Percentiles rank a stretch among this genome's conserved stretches.
These are phyloP conservation scores for Tinamus major DNA, from an alignment of 2,797 vertebrate species.

Conservation along the genomic window DNA sequence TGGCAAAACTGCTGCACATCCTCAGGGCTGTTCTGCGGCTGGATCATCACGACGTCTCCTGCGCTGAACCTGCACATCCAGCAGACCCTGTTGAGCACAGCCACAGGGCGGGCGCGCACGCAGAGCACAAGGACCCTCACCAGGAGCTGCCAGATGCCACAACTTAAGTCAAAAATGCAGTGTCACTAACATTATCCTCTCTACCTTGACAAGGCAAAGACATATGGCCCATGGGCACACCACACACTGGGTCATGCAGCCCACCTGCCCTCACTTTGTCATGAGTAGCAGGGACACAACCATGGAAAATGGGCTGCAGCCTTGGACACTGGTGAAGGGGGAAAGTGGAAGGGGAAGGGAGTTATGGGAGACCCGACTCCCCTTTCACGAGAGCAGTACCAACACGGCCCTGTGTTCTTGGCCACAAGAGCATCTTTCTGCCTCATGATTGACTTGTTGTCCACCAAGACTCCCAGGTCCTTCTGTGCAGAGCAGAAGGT, in stretches of 20 bases:
- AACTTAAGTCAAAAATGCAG: not conserved
- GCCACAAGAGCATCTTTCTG: no score
- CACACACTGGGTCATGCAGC: fast-evolving
- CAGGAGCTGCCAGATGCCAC: not conserved
- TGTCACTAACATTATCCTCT: not conserved
- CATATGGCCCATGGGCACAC: not conserved
- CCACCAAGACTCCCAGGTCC: no score
- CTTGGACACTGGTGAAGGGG: not conserved
- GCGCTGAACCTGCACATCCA: conserved; percentile 83
- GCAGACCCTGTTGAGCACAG: not conserved
- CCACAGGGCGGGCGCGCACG: fast-evolving
- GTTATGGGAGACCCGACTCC: not conserved
- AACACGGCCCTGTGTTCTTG: not conserved
- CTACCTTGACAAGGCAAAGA: not conserved
- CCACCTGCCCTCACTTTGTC: not conserved
- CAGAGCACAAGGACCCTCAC: fast-evolving
- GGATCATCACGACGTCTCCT: conserved; percentile 90
- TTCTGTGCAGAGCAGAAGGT: no score
- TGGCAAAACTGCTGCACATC: conserved; percentile 87
- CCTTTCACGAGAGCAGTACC: not conserved
- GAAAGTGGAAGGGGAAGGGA: not conserved
- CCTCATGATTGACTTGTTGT: no score
- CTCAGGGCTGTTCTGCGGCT: conserved; percentile 82
- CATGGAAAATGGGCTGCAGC: not conserved
- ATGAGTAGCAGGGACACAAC: fast-evolving